A percentile compares a stretch with the other conserved stretches of the same genome.
Conservation (phyloP, 1,140 invertebrate genomes). For the Metaphire vulgaris region DNA sequence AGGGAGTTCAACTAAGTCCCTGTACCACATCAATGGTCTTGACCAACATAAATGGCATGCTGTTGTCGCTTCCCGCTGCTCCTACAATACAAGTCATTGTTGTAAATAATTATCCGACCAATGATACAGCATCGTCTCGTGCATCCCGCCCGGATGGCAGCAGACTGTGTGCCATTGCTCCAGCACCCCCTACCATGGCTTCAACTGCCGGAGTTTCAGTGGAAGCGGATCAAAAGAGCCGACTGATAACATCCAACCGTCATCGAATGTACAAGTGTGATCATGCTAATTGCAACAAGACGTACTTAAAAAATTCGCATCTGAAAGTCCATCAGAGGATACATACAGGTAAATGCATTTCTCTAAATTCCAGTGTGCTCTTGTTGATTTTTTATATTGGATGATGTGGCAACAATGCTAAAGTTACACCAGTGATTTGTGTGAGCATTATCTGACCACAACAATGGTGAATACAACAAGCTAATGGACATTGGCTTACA, state of each 20-base stretch:
- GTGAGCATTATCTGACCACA: not conserved
- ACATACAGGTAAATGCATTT: conserved; percentile 49
- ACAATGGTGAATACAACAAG: not conserved
- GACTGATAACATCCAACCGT: not conserved
- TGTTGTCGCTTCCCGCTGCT: not conserved
- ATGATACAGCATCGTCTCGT: not conserved
- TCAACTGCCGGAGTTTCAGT: not conserved
- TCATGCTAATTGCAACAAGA: conserved; percentile 74
- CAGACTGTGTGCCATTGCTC: not conserved
- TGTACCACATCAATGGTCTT: not conserved
- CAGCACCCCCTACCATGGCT: not conserved
- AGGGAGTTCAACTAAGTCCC: not conserved
- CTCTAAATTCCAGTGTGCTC: too few relatives aligned
- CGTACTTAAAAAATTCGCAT: conserved; percentile 71
- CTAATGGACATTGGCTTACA: not conserved
- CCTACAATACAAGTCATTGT: conserved; percentile 14
- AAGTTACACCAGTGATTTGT: too few relatives aligned
- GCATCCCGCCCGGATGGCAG: not conserved
- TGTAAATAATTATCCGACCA: not conserved
- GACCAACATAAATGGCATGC: not conserved
- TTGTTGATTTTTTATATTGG: too few relatives aligned
- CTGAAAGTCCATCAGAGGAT: conserved; percentile 63
- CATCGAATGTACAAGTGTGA: conserved; percentile 24
- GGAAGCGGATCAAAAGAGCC: not conserved
- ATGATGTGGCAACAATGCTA: too few relatives aligned